Evolutionary conservation across 2,797 vertebrate genomes (phyloP), one percentile per base, ranked within the genome.

Genomic region (Neostethus bicornis): DNA sequence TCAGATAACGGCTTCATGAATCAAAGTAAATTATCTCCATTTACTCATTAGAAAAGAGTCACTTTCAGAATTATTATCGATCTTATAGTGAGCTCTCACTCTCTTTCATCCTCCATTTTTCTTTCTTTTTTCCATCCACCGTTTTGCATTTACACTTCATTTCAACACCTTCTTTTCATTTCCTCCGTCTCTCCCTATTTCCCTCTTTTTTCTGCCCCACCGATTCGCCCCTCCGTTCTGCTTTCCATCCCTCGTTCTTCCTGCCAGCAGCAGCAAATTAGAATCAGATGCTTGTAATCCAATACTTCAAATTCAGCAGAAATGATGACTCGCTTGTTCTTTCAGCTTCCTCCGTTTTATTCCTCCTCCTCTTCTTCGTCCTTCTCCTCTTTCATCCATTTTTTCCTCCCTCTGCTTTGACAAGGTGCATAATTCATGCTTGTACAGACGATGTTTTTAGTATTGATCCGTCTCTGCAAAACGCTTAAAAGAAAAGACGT

Each of bases 231-330:
- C 62, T 73, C 50, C 73, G 46, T 48, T 64, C 42, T 25, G 60
- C 20, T 43, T 66, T 48, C 23, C 41, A 35, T 42, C 57, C 35
- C 53, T 13, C 44, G 57, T 47, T 34, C 70, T 53, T 75, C 87
- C 91, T 87, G 86, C 89, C 90, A 26, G 80, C 48, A 90, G 92
- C 93, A 93, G 94, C 91, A 94, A 95, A 96, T 93, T 93, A 94
- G 91, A 94, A 95, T 96, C 95, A 95, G 93, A 96, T 97, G 95
- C 91, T 94, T 92, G 94, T 94, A 96, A 98, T 94, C 91, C 92
- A 94, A 96, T 94, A 93, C 94, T 94, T 94, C 87, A 94, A 92
- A 94, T 87, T 79, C 73, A 83, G 84, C 94, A 96, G 93, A 96
- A 96, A 95, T 94, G 93, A 96, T 96, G 95, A 96, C 92, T 91